phyloP scores from a whole-genome alignment of 2,888 invertebrate genomes.

The Abscondita cerata region DNA sequence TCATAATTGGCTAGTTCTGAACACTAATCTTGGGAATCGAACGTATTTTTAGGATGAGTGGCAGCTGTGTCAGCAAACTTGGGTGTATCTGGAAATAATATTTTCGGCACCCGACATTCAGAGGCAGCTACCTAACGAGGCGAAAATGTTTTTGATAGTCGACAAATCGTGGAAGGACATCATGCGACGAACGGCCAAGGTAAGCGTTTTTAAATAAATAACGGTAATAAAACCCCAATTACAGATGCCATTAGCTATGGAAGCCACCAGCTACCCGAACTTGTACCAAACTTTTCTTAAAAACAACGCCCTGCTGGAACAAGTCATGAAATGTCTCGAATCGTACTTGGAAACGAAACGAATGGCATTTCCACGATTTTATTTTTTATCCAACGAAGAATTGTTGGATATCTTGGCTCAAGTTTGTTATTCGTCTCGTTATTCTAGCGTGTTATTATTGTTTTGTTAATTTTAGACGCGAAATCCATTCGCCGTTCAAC shows the following conservation, averaged over 20 bases:
- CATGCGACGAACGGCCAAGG: constrained; percentile 82
- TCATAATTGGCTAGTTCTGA: no score
- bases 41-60: constrained; percentile 76
- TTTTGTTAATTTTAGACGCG: constrained; percentile 69
- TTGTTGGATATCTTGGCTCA: constrained; percentile 89
- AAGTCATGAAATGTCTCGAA: constrained; percentile 89
- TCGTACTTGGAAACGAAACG: constrained; percentile 89
- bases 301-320: constrained; percentile 82
- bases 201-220: constrained; percentile 44
- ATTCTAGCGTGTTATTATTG: not conserved
- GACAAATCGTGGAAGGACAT: constrained; percentile 92
- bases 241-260: constrained; percentile 79
- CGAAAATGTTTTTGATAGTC: constrained; percentile 83
- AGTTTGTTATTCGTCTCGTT: constrained; percentile 60
- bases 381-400: constrained; percentile 90
- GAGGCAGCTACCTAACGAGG: constrained; percentile 89
- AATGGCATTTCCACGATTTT: constrained; percentile 87
- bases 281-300: constrained; percentile 72
- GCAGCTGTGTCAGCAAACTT: constrained; percentile 88
- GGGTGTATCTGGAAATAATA: constrained; percentile 94
- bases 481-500: constrained; percentile 89
- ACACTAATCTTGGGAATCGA: no score
- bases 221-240: not conserved
- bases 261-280: constrained; percentile 77
- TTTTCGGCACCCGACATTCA: constrained; percentile 95